Evolutionary conservation across 2,888 invertebrate genomes (phyloP).

Genomic region (Heptascelio sp.): DNA sequence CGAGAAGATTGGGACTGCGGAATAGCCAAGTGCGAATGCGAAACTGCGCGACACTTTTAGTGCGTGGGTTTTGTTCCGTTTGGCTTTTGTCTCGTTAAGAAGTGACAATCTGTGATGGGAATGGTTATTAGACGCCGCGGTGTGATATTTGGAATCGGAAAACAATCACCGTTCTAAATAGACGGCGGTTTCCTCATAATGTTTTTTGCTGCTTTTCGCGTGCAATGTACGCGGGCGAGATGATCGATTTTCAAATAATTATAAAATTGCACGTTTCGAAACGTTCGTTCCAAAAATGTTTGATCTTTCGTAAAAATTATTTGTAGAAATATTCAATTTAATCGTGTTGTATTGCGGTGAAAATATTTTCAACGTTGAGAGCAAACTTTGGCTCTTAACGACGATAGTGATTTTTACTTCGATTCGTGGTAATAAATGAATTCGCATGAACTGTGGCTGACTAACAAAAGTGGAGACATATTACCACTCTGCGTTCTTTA

Average conservation of each 20-base stretch:
- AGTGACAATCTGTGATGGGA: slow-evolving; percentile 39
- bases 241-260: background rate
- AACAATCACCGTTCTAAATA: slow-evolving; percentile 50
- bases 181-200: slow-evolving; percentile 30
- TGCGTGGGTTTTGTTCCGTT: slow-evolving; percentile 32
- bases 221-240: slow-evolving; percentile 15
- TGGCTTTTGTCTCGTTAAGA: slow-evolving; percentile 48
- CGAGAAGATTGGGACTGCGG: slow-evolving; percentile 6
- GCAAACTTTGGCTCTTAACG: no score
- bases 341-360: no score
- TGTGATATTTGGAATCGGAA: slow-evolving; percentile 55
- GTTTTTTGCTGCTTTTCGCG: slow-evolving; percentile 26
- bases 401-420: no score
- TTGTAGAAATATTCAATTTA: no score
- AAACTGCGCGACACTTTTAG: slow-evolving; percentile 34
- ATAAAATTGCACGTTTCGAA: slow-evolving; percentile 16
- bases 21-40: slow-evolving; percentile 6
- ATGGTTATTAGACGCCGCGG: slow-evolving; percentile 45
- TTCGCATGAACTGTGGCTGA: slow-evolving; percentile 35
- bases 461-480: slow-evolving; percentile 38
- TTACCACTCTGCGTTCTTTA: slow-evolving; percentile 30
- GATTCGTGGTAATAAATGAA: no score
- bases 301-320: background rate
- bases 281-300: no score
- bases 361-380: no score